A percentile compares a stretch with the other conserved stretches of the same genome.
Conservation (phyloP, 2,113 vertebrate genomes). For the Perca fluviatilis region DNA sequence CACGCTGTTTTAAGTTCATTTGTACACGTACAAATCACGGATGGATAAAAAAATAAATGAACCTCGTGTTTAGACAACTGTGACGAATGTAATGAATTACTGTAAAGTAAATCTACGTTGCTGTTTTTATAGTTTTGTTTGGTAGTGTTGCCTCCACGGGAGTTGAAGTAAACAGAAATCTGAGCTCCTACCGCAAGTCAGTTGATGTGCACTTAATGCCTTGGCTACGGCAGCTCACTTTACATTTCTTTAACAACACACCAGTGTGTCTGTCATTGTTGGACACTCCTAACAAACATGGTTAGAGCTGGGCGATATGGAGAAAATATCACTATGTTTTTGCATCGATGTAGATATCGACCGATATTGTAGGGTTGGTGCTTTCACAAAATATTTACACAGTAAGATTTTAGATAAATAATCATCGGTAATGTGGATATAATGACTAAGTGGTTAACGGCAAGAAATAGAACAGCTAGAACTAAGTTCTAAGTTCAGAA, state of each 20-base stretch:
- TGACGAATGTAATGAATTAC: not conserved
- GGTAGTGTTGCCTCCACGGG: constrained; percentile 10
- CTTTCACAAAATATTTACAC: no score
- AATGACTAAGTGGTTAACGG: no score
- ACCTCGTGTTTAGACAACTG: not conserved
- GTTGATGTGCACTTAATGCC: constrained; percentile 72
- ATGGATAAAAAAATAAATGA: not conserved
- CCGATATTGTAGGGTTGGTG: no score
- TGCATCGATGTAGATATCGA: no score
- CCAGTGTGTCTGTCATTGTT: constrained; percentile 41
- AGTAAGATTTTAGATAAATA: no score
- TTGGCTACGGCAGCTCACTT: constrained; percentile 52
- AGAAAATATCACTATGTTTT: no score
- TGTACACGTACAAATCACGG: not conserved
- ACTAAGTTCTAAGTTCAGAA: no score
- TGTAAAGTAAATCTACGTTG: not conserved
- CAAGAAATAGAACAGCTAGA: no score
- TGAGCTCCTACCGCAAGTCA: constrained; percentile 67
- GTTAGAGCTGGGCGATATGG: no score
- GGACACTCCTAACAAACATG: not conserved
- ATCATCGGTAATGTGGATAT: no score
- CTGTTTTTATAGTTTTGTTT: not conserved
- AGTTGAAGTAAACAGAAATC: constrained; percentile 81
- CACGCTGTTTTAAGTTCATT: not conserved
- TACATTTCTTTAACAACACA: constrained; percentile 50